Base-by-base conservation (phyloP, 2,797 vertebrate genomes). In the Chiroxiphia lanceolata region DNA sequence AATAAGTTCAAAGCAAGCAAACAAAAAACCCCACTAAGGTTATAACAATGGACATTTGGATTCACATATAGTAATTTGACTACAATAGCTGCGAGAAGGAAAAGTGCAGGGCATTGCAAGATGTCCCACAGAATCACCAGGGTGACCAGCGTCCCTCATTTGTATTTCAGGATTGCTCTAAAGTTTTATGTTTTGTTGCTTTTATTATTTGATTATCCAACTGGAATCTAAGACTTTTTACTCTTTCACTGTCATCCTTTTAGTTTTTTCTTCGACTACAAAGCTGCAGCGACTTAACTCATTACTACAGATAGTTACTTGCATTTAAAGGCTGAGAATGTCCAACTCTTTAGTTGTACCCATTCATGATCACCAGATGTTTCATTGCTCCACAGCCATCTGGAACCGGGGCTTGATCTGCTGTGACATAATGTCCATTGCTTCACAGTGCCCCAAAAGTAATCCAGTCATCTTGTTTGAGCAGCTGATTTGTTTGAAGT, bases 401-500 rank as follows among this genome's bases (percentile, higher is more conserved):
- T 77, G 44, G 36, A 81, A 2, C 26, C 44, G 74, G 84, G 45
- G 27, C 54, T 69, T 78, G 27, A 34, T 89, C 57, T 91, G 57
- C 63, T 83, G 25, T 78, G 69, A 44, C 34, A 26, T 81, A 75
- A 65, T 7, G 10, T 74, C 45, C 48, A 63, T 78, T 80, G 45
- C 47, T 31, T 87, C 60, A 82, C 60, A 85, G 14, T 59, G 34
- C 63, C 79, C 45, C n/a, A 33, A 21, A 93, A 91, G 74, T 86
- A 88, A 64, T 14, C 50, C 13, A 40, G 56, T 94, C 90, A 85
- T 63, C 83, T 79, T 81, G 34, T 78, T 72, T 72, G 89, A 94
- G 89, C 54, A 84, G 36, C 65, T 94, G 31, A 68, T 92, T 93
- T 93, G 64, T 76, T 71, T 83, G 64, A 77, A 88, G 80, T 85